Percentiles rank a stretch among this genome's conserved stretches.
These are phyloP conservation scores for Syngnathoides biaculeatus DNA, from an alignment of 2,113 vertebrate species.

Conservation along the genomic window DNA sequence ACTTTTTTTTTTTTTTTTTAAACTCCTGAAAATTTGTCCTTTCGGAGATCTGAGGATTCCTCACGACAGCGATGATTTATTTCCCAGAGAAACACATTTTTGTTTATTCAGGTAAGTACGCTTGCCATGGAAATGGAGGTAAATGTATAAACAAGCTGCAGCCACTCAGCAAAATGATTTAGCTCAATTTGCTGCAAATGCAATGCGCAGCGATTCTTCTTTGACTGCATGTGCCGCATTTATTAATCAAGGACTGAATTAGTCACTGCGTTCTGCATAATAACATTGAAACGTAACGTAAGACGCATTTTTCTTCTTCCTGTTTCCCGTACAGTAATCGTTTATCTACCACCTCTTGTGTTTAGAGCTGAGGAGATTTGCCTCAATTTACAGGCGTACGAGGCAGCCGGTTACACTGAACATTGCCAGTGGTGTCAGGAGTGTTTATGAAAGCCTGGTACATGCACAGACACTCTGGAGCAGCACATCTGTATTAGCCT, in stretches of 20 bases:
- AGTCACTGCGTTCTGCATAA: neutral
- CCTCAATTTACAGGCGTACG: constrained; percentile 37
- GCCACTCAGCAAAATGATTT: no score
- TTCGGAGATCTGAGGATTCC: neutral
- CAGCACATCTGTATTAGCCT: constrained; percentile 46
- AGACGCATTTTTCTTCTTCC: neutral
- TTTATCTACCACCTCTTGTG: constrained; percentile 24
- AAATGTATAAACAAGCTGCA: no score
- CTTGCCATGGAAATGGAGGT: no score
- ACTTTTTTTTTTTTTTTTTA: no score
- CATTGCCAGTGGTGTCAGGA: constrained; percentile 43
- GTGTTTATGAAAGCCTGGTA: constrained; percentile 58
- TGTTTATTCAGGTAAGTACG: no score
- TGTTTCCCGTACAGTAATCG: constrained; percentile 11
- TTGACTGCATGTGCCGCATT: no score
- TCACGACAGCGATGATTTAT: neutral
- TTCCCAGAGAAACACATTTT: neutral
- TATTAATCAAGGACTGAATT: neutral
- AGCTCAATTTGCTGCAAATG: neutral
- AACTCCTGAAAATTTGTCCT: neutral
- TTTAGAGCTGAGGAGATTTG: constrained; percentile 35
- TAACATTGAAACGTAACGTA: neutral
- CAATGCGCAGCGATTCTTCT: neutral
- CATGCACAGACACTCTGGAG: constrained; percentile 38
- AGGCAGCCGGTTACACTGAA: constrained; percentile 52